These are phyloP conservation scores for Rostratula benghalensis DNA, from an alignment of 2,113 vertebrate genomes.

Conservation along the genomic window DNA sequence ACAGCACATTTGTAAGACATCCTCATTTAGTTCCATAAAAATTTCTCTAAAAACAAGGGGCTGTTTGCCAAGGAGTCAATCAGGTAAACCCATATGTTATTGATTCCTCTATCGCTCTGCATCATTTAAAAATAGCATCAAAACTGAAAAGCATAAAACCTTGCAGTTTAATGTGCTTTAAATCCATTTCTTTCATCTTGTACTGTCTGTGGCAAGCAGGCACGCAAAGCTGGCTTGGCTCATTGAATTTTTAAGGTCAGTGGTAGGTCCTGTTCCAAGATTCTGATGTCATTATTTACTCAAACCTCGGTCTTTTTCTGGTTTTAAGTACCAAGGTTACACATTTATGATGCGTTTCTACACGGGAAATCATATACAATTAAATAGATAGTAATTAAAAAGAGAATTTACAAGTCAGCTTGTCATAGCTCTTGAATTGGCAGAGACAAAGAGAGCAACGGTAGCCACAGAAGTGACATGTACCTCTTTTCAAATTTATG, in stretches of 20 bases:
- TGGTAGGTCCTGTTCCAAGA: background rate
- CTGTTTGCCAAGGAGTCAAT: background rate
- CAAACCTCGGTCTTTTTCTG: background rate
- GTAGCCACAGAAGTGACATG: background rate
- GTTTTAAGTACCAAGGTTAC: background rate
- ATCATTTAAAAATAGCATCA: slow-evolving; percentile 42
- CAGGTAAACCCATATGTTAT: slow-evolving; percentile 19
- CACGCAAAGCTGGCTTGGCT: background rate
- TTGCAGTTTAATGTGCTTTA: slow-evolving; percentile 23
- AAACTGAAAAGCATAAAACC: slow-evolving; percentile 29
- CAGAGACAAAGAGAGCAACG: background rate
- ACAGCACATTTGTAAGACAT: background rate
- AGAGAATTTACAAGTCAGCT: background rate
- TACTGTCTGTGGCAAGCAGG: background rate
- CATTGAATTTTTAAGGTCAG: background rate
- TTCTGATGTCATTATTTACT: background rate
- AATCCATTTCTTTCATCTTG: slow-evolving; percentile 9
- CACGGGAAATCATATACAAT: background rate
- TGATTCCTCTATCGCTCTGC: slow-evolving; percentile 19
- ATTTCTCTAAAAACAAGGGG: background rate
- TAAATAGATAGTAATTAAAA: background rate
- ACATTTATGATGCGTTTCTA: background rate
- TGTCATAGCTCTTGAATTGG: background rate
- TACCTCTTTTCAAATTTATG: background rate
- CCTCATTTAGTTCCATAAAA: slow-evolving; percentile 11